phyloP scores from a whole-genome alignment of 2,888 invertebrate species.

The Mayetiola destructor region DNA sequence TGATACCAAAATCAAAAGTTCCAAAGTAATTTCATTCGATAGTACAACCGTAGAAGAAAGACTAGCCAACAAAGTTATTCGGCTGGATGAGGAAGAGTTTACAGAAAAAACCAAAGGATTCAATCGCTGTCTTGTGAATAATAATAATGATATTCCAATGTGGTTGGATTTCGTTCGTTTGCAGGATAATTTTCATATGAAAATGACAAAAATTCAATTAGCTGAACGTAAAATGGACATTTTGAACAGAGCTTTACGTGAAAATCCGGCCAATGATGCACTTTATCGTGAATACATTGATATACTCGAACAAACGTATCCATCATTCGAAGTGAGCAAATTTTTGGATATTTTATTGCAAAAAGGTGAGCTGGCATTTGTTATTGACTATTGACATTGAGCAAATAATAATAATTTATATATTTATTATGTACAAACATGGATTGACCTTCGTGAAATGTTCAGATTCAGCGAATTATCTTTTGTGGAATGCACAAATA shows the following conservation, averaged over 20 bases:
- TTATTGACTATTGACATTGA: not conserved
- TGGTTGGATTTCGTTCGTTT: slow-evolving; percentile 48
- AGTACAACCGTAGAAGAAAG: slow-evolving; percentile 22
- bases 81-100: slow-evolving; percentile 36
- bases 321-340: slow-evolving; percentile 43
- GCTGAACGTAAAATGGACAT: slow-evolving; percentile 46
- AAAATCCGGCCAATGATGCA: slow-evolving; percentile 40
- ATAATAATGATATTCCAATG: slow-evolving; percentile 38
- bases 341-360: slow-evolving; percentile 36
- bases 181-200: slow-evolving; percentile 36
- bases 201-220: slow-evolving; percentile 27
- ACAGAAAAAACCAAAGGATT: slow-evolving; percentile 38
- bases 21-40: slow-evolving; percentile 23
- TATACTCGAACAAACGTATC: slow-evolving; percentile 37
- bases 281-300: slow-evolving; percentile 35
- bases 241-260: slow-evolving; percentile 43
- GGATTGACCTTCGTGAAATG: not conserved
- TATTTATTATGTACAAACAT: not conserved
- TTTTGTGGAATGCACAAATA: slow-evolving; percentile 31
- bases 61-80: slow-evolving; percentile 18
- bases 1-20: slow-evolving; percentile 26
- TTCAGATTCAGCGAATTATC: slow-evolving; percentile 27
- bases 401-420: not conserved
- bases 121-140: slow-evolving; percentile 38
- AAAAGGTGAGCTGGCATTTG: slow-evolving; percentile 30